A percentile compares a stretch with the other conserved stretches of the same genome.
Evolutionary conservation across 2,113 vertebrate species (phyloP).

Genomic region (Theristicus caerulescens): DNA sequence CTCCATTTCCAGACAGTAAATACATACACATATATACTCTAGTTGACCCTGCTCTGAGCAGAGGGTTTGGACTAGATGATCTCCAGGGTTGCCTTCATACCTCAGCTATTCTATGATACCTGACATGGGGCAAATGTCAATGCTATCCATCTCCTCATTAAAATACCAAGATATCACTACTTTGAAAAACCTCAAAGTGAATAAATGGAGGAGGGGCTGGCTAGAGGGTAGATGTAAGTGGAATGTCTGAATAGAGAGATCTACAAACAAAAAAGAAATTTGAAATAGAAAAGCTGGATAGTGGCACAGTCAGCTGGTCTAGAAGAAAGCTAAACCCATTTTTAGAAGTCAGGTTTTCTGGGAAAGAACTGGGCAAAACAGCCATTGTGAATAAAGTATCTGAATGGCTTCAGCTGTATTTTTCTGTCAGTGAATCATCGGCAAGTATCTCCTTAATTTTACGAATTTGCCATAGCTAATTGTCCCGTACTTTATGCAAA

Average conservation of each 20-base stretch:
- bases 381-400: background rate
- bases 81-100: background rate
- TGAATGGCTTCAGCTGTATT: background rate
- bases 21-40: background rate
- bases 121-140: background rate
- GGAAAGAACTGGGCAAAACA: background rate
- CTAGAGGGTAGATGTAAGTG: background rate
- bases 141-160: background rate
- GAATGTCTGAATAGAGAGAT: background rate
- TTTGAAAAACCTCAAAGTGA: background rate
- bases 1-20: background rate
- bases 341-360: background rate
- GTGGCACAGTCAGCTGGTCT: background rate
- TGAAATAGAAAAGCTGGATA: background rate
- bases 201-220: background rate
- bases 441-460: background rate
- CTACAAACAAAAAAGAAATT: background rate
- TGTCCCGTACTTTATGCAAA: background rate
- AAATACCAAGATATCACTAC: background rate
- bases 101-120: background rate
- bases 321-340: background rate
- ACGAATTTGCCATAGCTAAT: background rate
- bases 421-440: background rate
- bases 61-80: background rate
- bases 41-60: background rate